Base-by-base conservation (phyloP, 2,888 invertebrate genomes). In the Brenthis ino region DNA sequence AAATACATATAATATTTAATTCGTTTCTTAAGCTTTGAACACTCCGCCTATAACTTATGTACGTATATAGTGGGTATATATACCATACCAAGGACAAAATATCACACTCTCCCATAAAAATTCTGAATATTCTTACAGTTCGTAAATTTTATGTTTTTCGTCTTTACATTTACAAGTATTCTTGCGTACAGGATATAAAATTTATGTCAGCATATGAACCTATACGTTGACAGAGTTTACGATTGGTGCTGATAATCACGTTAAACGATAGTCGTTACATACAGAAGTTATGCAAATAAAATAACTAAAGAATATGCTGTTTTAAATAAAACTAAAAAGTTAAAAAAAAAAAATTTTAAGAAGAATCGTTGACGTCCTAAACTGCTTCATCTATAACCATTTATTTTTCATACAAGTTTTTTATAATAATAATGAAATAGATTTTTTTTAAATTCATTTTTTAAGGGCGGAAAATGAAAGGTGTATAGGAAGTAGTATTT, bases 101-200 rank as follows among this genome's bases (percentile, higher is more conserved):
- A 79, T 82, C 85, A 89, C 89, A 87, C 75, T 75, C 75, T 77
- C 78, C 73, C 85, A 84, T 91, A 91, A 91, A 90, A 89, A 88
- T 78, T 77, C 83, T 74, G 83, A 86, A 87, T 83, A 83, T 81
- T 80, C 85, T 87, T 85, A 85, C 91, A 90, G 83, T 91, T 87
- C 90, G 87, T 91, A 91, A 90, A 91, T 80, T 91, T 91, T 86
- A 91, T 80, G 71, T 81, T 82, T 82, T 75, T 77, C 77, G 76
- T 77, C 79, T 76, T 72, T 71, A 75, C 78, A 80, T 80, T 82
- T 79, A 84, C 77, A 13, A 76, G 77, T 74, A 76, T 77, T 75
- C 71, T 70, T 65, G 72, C 73, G 76, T 77, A 72, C 72, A 67
- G 65, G 74, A 80, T 80, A 82, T 83, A 81, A 84, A 81, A 78